phyloP scores from a whole-genome alignment of 2,113 vertebrate genomes.

The Dolichotis patagonum region DNA sequence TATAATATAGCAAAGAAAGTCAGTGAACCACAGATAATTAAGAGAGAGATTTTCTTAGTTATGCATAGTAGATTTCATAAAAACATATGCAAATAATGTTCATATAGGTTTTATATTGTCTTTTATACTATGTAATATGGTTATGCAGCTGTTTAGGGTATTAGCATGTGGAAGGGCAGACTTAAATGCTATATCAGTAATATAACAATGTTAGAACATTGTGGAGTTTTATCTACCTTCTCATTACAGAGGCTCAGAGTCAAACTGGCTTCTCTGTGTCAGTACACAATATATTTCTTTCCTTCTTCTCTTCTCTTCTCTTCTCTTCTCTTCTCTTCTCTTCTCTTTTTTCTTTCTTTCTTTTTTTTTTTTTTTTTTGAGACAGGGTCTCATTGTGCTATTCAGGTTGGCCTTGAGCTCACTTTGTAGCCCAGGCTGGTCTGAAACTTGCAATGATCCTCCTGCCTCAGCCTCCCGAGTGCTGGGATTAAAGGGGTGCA shows the following conservation, averaged over 20 bases:
- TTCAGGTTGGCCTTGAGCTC: too few species aligned
- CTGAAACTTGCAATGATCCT: too few species aligned
- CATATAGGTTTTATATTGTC: background rate
- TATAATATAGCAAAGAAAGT: background rate
- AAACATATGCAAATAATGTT: background rate
- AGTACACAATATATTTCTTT: background rate
- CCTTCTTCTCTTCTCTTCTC: too few species aligned
- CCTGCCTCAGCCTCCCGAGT: too few species aligned
- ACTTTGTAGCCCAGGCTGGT: too few species aligned
- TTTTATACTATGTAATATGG: background rate
- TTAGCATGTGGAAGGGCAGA: background rate
- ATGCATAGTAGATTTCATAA: background rate
- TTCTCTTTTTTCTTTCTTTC: too few species aligned
- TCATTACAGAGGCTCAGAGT: background rate
- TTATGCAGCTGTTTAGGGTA: background rate
- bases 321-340: too few species aligned
- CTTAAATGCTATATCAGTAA: background rate
- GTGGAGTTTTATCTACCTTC: background rate
- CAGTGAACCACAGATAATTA: background rate
- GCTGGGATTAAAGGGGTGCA: too few species aligned
- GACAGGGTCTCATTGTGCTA: too few species aligned
- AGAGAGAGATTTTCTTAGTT: slow-evolving; percentile 4
- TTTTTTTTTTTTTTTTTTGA: too few species aligned
- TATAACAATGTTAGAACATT: background rate
- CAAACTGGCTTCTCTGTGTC: background rate